phyloP scores from a whole-genome alignment of 2,888 invertebrate genomes.

The Podabrus alpinus region DNA sequence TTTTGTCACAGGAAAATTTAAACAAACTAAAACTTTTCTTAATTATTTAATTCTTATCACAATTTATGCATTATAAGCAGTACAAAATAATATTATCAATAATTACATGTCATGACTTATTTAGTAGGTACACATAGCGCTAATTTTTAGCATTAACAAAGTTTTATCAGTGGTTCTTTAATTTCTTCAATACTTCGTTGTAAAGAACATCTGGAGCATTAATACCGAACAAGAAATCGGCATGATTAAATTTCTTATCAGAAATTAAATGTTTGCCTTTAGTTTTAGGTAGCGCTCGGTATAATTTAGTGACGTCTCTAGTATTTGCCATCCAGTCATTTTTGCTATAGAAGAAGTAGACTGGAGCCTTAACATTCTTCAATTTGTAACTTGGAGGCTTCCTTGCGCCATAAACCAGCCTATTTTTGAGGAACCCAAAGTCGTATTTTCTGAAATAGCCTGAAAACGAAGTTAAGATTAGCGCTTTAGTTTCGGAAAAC shows the following conservation, averaged over 20 bases:
- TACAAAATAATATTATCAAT: too few relatives aligned
- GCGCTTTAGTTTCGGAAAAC: neutral
- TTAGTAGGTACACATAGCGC: too few relatives aligned
- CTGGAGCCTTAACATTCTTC: constrained; percentile 48
- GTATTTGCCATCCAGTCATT: constrained; percentile 56
- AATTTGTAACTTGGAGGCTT: constrained; percentile 52
- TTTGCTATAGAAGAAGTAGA: constrained; percentile 53
- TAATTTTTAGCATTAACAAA: neutral
- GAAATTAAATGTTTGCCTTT: constrained; percentile 58
- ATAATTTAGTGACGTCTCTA: constrained; percentile 13
- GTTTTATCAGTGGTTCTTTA: neutral
- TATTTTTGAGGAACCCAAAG: constrained; percentile 17
- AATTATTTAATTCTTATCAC: too few relatives aligned
- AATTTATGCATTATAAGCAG: too few relatives aligned
- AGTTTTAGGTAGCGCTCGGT: neutral
- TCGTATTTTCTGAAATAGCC: constrained; percentile 25
- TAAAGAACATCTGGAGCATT: constrained; percentile 40
- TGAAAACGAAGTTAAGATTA: neutral
- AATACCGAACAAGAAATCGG: constrained; percentile 69
- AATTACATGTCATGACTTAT: too few relatives aligned
- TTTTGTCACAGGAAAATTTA: too few relatives aligned
- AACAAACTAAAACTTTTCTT: too few relatives aligned
- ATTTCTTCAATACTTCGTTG: neutral
- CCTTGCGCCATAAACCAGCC: constrained; percentile 38
- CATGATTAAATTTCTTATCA: constrained; percentile 61